Evolutionary conservation across 2,797 vertebrate genomes (phyloP), one percentile per base, ranked within the genome.

Genomic region (Luscinia luscinia): DNA sequence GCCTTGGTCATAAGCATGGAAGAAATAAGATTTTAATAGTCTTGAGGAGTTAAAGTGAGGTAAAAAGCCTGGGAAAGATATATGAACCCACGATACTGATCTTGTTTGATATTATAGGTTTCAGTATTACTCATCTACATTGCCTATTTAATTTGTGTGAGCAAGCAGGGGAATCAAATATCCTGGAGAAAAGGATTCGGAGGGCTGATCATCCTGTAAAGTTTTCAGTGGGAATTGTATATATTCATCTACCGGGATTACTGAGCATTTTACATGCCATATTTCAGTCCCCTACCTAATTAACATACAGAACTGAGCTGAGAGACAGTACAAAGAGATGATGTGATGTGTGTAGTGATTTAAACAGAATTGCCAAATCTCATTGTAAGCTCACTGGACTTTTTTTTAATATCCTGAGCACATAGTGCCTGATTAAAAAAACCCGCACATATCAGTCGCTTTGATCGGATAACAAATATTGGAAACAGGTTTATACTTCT

Each of bases 321-420:
- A 94, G 62, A 74, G 49, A 75, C 57, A 64, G 40, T 63, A 93
- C 38, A 88, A 86, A 88, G 66, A 76, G 61, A 63, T 52, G 55
- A 68, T 84, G 43, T 75, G 73, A 91, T 81, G 28, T 57, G 32
- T 86, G 63, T 26, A 81, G 67, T 75, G 69, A 93, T 91, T 94
- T 88, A 88, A 90, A 78, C 27, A 34, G 66, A 90, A 88, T 59
- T 84, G 20, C 12, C 15, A 84, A 70, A 87, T 90, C 61, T 95
- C 57, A 57, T 73, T 96, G 55, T 84, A 89, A 92, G 20, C 45
- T 94, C 28, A 36, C 20, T 55, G 67, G 52, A 57, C 46, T 48
- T 81, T 81, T 34, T 93, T 81, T 72, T 80, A 89, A 95, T 90
- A 95, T 84, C 67, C 86, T 90, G 77, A 87, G 23, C 38, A 74